These are phyloP conservation scores for Gephyroberyx darwinii DNA, from an alignment of 2,797 vertebrate species.

Conservation along the genomic window DNA sequence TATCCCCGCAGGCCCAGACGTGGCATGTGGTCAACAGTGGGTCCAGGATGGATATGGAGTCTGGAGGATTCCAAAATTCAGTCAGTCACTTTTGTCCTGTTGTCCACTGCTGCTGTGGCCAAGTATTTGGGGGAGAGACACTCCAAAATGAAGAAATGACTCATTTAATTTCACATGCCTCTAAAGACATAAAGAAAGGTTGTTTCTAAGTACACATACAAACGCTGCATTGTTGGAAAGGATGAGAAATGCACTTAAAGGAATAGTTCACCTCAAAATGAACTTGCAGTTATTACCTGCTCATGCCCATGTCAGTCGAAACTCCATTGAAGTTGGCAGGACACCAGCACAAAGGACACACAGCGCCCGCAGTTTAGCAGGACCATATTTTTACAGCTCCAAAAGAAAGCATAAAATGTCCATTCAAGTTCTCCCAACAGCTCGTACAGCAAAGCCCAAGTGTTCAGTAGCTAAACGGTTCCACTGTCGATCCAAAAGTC, in stretches of 20 bases:
- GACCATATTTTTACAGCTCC: no score
- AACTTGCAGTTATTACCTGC: slow-evolving; percentile 16
- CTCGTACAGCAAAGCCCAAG: no score
- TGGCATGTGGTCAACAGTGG: slow-evolving; percentile 56
- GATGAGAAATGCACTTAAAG: slow-evolving; percentile 40
- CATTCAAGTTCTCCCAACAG: no score
- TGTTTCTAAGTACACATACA: slow-evolving; percentile 42
- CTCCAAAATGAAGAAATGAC: slow-evolving; percentile 29
- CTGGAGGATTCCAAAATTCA: slow-evolving; percentile 23
- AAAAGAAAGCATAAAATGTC: no score
- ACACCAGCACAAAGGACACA: no score
- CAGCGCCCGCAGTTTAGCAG: no score
- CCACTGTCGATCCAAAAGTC: no score
- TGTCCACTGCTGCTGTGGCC: slow-evolving; percentile 24
- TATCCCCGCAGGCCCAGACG: slow-evolving; percentile 45
- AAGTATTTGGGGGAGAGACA: slow-evolving; percentile 10
- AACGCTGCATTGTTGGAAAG: slow-evolving; percentile 43
- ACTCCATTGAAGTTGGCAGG: not conserved
- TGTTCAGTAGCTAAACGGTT: no score
- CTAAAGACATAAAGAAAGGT: slow-evolving; percentile 41
- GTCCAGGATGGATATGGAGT: slow-evolving; percentile 28
- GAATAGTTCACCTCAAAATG: slow-evolving; percentile 41
- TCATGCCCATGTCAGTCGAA: not conserved
- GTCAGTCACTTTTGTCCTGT: slow-evolving; percentile 17
- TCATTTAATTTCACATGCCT: slow-evolving; percentile 56